Evolutionary conservation across 1,140 invertebrate genomes (phyloP).

Genomic region (Gonioctena quinquepunctata): DNA sequence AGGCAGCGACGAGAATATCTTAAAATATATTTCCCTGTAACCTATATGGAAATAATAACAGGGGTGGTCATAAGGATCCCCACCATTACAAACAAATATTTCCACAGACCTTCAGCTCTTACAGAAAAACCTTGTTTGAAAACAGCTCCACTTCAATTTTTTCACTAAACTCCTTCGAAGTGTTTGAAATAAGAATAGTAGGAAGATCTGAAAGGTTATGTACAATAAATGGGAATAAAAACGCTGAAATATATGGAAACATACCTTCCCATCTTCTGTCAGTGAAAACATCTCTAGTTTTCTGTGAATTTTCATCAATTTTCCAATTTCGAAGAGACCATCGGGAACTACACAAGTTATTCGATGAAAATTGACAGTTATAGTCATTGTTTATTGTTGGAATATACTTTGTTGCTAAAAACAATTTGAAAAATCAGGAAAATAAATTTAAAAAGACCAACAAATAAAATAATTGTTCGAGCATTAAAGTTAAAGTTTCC

Average conservation of each 20-base stretch:
- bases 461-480: no score
- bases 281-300: constrained; percentile 35
- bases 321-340: constrained; percentile 40
- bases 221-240: background rate
- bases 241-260: background rate
- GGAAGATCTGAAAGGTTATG: constrained; percentile 33
- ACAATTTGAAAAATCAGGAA: no score
- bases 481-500: no score
- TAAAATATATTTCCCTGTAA: constrained; percentile 28
- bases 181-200: constrained; percentile 26
- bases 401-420: constrained; percentile 39
- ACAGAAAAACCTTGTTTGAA: constrained; percentile 36
- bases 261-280: constrained; percentile 43
- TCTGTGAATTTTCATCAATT: constrained; percentile 37
- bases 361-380: constrained; percentile 39
- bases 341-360: constrained; percentile 30
- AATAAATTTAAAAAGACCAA: no score
- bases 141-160: constrained; percentile 31
- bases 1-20: constrained; percentile 16
- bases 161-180: constrained; percentile 29
- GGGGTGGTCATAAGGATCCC: constrained; percentile 39
- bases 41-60: constrained; percentile 40
- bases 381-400: constrained; percentile 36
- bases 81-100: constrained; percentile 37
- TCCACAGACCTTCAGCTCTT: constrained; percentile 31